Conservation (phyloP, 2,888 invertebrate genomes). For the Lasiommata megera region DNA sequence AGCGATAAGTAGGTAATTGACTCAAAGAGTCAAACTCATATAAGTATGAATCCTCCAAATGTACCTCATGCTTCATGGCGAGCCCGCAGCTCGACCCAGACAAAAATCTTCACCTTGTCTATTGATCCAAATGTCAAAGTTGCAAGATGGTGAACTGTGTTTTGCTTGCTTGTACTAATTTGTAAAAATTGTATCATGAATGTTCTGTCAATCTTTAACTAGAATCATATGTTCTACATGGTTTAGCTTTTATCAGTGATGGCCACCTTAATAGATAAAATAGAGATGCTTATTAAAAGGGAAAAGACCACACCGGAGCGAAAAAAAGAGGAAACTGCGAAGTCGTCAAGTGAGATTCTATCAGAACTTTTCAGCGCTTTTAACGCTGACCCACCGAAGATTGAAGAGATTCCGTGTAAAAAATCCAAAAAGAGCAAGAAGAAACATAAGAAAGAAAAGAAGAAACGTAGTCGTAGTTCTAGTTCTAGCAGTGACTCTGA, state of each 20-base stretch:
- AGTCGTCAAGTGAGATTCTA: slow-evolving; percentile 90
- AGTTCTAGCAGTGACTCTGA: slow-evolving; percentile 62
- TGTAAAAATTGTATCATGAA: too few species aligned
- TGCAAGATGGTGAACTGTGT: slow-evolving; percentile 1
- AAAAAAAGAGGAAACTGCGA: slow-evolving; percentile 69
- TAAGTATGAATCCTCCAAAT: too few species aligned
- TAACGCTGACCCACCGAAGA: slow-evolving; percentile 85
- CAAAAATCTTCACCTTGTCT: too few species aligned
- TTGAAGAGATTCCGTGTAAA: slow-evolving; percentile 62
- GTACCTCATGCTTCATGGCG: too few species aligned
- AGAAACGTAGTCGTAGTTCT: slow-evolving; percentile 68
- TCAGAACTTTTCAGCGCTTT: slow-evolving; percentile 91
- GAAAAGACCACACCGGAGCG: slow-evolving; percentile 72
- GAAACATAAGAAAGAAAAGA: slow-evolving; percentile 83
- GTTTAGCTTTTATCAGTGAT: slow-evolving; percentile 37
- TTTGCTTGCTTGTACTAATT: neutral
- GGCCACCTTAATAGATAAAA: slow-evolving; percentile 70
- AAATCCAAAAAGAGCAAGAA: slow-evolving; percentile 81
- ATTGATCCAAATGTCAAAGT: neutral
- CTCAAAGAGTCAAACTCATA: too few species aligned
- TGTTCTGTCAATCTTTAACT: too few species aligned
- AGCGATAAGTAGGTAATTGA: too few species aligned
- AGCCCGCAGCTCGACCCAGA: too few species aligned
- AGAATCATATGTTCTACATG: neutral
- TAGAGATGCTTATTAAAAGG: slow-evolving; percentile 68